These are phyloP conservation scores for Thamnaconus septentrionalis DNA, from an alignment of 2,113 vertebrate genomes.

Conservation along the genomic window DNA sequence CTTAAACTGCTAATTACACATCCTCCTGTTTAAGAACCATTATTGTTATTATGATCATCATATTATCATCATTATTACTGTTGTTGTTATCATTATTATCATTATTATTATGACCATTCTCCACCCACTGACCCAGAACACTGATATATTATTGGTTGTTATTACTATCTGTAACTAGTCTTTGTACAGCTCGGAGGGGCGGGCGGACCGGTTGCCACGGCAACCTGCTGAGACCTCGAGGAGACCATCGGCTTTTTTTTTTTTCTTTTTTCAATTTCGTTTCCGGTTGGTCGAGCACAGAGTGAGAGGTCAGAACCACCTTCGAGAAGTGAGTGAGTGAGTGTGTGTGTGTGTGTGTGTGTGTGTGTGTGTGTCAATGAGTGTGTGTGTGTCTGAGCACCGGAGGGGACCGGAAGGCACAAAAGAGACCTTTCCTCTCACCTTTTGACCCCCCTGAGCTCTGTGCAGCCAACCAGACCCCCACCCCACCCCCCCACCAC, in stretches of 20 bases:
- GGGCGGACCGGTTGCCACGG: constrained; percentile 51
- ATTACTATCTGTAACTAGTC: constrained; percentile 77
- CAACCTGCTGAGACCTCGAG: constrained; percentile 42
- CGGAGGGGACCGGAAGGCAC: constrained; percentile 72
- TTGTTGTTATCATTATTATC: too few species aligned
- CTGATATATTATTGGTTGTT: constrained; percentile 81
- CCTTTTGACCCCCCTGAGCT: constrained; percentile 64
- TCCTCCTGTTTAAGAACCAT: constrained; percentile 59
- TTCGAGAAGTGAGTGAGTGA: constrained; percentile 45
- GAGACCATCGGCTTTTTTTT: constrained; percentile 42
- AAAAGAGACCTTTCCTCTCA: constrained; percentile 73
- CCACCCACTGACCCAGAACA: constrained; percentile 73
- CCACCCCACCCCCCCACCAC: neutral
- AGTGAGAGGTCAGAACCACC: constrained; percentile 66
- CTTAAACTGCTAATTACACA: constrained; percentile 70
- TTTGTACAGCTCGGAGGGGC: constrained; percentile 78
- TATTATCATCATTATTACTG: constrained; percentile 61
- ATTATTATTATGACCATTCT: constrained; percentile 48
- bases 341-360: constrained; percentile 12
- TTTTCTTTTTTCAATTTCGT: too few species aligned
- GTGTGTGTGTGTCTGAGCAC: constrained; percentile 60
- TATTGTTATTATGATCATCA: constrained; percentile 68
- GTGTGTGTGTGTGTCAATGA: constrained; percentile 28
- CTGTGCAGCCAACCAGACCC: constrained; percentile 64
- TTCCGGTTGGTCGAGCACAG: constrained; percentile 68